Conservation (phyloP, 2,888 invertebrate species). For the Lagria hirta region DNA sequence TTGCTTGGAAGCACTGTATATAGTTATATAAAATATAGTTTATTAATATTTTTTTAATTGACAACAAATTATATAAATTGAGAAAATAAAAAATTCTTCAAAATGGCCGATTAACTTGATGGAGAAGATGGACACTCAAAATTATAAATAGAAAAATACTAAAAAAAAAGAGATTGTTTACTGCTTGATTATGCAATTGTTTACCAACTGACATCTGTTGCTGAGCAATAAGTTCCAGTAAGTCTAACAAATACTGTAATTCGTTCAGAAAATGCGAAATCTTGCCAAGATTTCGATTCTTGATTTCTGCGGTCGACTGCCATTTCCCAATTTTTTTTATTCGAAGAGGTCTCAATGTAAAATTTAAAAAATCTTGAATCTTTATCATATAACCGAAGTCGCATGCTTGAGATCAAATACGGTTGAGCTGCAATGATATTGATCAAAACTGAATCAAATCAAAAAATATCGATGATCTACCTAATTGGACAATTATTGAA, state of each 20-base stretch:
- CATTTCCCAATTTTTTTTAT: slow-evolving; percentile 1
- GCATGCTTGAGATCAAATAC: slow-evolving; percentile 3
- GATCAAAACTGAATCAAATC: too few species aligned
- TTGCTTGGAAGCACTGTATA: too few species aligned
- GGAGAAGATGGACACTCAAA: too few species aligned
- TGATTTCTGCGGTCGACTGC: slow-evolving; percentile 4
- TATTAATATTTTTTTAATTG: too few species aligned
- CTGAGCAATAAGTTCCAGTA: slow-evolving; percentile 1
- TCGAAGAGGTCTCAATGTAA: slow-evolving; percentile 2
- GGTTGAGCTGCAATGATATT: slow-evolving; percentile 9
- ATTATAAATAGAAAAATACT: too few species aligned
- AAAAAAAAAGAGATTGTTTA: too few species aligned
- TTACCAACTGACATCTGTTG: not conserved
- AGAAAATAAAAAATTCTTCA: too few species aligned
- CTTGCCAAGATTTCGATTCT: slow-evolving; percentile 6
- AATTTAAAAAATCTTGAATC: slow-evolving; percentile 5
- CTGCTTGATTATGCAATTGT: too few species aligned
- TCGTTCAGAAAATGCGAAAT: not conserved
- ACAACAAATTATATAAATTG: too few species aligned
- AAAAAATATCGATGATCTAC: too few species aligned
- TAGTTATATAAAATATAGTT: too few species aligned
- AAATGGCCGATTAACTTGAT: too few species aligned
- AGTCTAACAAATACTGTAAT: slow-evolving; percentile 1
- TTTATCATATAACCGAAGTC: slow-evolving; percentile 1
- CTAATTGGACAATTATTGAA: not conserved